A percentile compares a stretch with the other conserved stretches of the same genome.
phyloP scores from a whole-genome alignment of 2,888 invertebrate species.

The Seira sanloemensis region DNA sequence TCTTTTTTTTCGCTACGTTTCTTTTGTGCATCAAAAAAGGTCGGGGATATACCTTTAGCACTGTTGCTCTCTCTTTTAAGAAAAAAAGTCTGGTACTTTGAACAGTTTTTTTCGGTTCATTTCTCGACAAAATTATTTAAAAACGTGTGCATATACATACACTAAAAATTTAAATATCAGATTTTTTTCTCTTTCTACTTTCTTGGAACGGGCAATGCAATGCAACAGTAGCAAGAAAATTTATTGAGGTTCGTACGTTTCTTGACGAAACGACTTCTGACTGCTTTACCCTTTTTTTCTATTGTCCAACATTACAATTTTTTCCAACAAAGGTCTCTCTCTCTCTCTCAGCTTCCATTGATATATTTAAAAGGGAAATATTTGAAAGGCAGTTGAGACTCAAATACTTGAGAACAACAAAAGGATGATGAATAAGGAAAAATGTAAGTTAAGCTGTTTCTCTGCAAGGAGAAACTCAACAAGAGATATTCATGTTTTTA shows the following conservation, averaged over 20 bases:
- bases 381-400: conserved; percentile 44
- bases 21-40: conserved; percentile 14
- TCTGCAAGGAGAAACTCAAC: neutral
- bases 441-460: neutral
- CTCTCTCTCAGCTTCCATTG: too few species aligned
- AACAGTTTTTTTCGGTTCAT: neutral
- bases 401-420: neutral
- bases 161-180: neutral
- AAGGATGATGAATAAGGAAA: neutral
- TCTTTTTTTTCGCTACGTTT: conserved; percentile 37
- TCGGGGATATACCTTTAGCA: neutral
- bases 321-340: neutral
- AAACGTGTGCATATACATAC: neutral
- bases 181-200: neutral
- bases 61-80: neutral
- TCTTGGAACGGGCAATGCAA: neutral
- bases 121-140: neutral
- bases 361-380: conserved; percentile 55
- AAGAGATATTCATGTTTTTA: conserved; percentile 1
- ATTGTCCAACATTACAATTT: neutral
- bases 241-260: neutral
- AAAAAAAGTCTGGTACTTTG: too few species aligned
- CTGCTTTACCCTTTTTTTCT: neutral
- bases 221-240: neutral
- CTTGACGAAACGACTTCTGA: neutral